Evolutionary conservation across 1,140 invertebrate species (phyloP).

Genomic region (Conus ventricosus): DNA sequence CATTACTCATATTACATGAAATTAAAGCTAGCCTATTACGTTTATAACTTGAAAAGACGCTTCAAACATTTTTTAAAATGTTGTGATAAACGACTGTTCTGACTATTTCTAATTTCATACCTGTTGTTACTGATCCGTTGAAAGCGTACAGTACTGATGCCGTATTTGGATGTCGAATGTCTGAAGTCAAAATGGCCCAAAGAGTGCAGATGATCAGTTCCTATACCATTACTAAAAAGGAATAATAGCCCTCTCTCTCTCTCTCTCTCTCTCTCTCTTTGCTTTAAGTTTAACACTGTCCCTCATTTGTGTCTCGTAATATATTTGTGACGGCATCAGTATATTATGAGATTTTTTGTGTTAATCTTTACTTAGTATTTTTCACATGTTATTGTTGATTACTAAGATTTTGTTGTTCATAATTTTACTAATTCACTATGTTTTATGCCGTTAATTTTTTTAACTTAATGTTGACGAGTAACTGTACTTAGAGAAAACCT

Average conservation of each 20-base stretch:
- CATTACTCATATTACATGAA: too few relatives aligned
- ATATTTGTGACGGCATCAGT: background rate
- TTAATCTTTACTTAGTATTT: background rate
- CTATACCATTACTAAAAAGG: too few relatives aligned
- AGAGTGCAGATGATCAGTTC: too few relatives aligned
- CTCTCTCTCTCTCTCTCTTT: slow-evolving; percentile 7
- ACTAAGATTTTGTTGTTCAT: background rate
- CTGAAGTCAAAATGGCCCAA: too few relatives aligned
- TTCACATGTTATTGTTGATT: background rate
- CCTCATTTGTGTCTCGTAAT: background rate
- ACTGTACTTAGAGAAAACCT: too few relatives aligned
- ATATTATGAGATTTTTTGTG: background rate
- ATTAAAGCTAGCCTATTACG: background rate
- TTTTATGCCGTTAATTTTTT: background rate
- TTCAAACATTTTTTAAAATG: too few relatives aligned
- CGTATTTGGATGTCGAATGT: background rate
- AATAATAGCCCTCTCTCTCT: background rate
- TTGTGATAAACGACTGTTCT: background rate
- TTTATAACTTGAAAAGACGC: background rate
- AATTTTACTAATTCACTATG: too few relatives aligned
- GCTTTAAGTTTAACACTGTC: background rate
- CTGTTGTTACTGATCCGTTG: background rate
- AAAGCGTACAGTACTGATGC: background rate
- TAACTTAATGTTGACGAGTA: background rate
- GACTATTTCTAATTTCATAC: background rate